Evolutionary conservation across 2,113 vertebrate genomes (phyloP).

Genomic region (Meriones unguiculatus): DNA sequence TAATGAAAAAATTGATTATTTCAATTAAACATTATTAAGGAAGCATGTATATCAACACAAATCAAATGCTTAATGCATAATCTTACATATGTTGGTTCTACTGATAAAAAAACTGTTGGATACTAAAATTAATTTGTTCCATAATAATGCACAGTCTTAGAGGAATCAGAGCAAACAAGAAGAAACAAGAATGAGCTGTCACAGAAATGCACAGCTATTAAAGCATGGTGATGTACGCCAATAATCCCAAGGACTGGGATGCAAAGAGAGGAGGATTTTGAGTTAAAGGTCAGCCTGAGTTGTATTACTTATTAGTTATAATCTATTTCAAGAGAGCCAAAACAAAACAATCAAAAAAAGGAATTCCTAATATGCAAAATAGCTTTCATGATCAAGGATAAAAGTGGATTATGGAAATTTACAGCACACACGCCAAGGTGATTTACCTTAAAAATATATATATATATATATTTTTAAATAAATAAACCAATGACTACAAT

Average conservation of each 20-base stretch:
- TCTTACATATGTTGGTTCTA: slow-evolving; percentile 20
- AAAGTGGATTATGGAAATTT: slow-evolving; percentile 5
- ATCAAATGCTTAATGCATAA: background rate
- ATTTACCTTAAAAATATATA: background rate
- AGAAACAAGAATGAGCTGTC: background rate
- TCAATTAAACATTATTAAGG: background rate
- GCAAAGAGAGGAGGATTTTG: background rate
- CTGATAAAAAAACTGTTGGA: background rate
- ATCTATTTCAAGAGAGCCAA: background rate
- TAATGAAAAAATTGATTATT: background rate
- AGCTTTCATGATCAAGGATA: background rate
- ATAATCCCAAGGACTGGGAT: background rate
- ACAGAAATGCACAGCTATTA: background rate
- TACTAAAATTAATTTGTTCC: background rate
- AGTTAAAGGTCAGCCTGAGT: background rate
- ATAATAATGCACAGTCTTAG: background rate
- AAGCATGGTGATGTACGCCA: background rate
- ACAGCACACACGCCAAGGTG: background rate
- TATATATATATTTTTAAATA: no score
- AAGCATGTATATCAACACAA: background rate
- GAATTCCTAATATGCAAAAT: background rate
- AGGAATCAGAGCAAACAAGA: background rate
- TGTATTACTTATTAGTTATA: background rate
- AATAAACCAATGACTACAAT: background rate
- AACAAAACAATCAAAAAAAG: background rate